Conservation (phyloP, 2,113 vertebrate species). For the Nerophis lumbriciformis region DNA sequence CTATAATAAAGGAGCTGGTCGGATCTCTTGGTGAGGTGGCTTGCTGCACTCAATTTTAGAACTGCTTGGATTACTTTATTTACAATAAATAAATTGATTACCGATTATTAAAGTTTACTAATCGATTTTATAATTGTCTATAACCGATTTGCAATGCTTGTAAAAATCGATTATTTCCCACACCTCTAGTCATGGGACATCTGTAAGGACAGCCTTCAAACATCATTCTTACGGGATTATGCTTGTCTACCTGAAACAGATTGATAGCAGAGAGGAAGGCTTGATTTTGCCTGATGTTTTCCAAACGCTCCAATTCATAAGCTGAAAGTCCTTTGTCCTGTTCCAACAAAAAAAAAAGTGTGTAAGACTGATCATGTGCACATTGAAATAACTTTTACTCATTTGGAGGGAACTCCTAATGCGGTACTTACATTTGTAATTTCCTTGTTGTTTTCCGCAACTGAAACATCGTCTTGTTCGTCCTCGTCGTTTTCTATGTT, state of each 20-base stretch:
- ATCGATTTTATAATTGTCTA: too few relatives aligned
- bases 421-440: conserved; percentile 18
- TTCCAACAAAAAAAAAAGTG: conserved; percentile 16
- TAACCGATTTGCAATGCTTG: too few relatives aligned
- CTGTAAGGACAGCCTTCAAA: too few relatives aligned
- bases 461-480: conserved; percentile 6
- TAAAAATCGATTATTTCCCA: too few relatives aligned
- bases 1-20: too few relatives aligned
- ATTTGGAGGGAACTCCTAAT: background rate
- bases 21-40: too few relatives aligned
- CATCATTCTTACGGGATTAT: too few relatives aligned
- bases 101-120: too few relatives aligned
- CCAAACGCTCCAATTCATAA: conserved; percentile 67
- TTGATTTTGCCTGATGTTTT: conserved; percentile 67
- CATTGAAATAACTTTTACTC: background rate
- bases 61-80: too few relatives aligned
- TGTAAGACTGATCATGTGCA: background rate
- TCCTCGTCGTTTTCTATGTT: background rate
- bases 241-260: conserved; percentile 43
- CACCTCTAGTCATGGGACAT: too few relatives aligned
- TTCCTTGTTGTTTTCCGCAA: conserved; percentile 21
- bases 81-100: too few relatives aligned
- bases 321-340: conserved; percentile 49
- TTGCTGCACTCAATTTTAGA: too few relatives aligned
- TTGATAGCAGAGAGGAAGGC: conserved; percentile 65